These are phyloP conservation scores for Drosophila sp. DNA, from an alignment of 1,140 invertebrate genomes.

Conservation along the genomic window DNA sequence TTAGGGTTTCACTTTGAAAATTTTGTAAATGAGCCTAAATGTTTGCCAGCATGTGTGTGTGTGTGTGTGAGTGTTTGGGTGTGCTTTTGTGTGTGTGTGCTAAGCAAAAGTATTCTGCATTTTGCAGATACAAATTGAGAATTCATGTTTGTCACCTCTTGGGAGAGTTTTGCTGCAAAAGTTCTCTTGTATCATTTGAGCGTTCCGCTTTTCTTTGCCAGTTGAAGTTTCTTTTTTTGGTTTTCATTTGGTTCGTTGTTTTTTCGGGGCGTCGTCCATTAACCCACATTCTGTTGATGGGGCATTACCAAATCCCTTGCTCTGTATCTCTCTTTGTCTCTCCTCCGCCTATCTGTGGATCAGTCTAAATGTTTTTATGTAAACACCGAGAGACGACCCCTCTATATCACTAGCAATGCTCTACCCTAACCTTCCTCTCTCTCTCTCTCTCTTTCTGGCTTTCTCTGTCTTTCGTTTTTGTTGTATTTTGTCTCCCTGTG, in stretches of 20 bases:
- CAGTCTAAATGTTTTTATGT: constrained; percentile 78
- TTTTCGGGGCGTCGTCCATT: constrained; percentile 23
- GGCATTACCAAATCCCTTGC: constrained; percentile 14
- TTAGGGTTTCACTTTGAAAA: not conserved
- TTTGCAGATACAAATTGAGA: constrained; percentile 12
- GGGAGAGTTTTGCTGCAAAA: not conserved
- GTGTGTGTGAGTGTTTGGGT: not conserved
- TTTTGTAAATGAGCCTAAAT: constrained; percentile 7
- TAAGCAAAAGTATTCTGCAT: not conserved
- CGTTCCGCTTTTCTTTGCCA: not conserved
- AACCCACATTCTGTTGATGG: constrained; percentile 43
- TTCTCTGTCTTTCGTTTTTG: constrained; percentile 3
- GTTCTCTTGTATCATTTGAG: constrained; percentile 4
- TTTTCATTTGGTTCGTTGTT: no score
- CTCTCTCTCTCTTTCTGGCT: not conserved
- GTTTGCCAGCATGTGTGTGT: not conserved
- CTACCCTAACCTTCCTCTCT: not conserved
- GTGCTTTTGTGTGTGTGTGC: not conserved
- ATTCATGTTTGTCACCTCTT: constrained; percentile 8
- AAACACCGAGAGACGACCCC: constrained; percentile 55
- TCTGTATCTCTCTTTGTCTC: constrained; percentile 25
- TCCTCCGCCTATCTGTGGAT: constrained; percentile 47
- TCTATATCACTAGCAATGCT: not conserved
- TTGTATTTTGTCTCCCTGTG: constrained; percentile 11
- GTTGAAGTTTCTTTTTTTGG: not conserved